Evolutionary conservation across 1,140 invertebrate genomes (phyloP).

Genomic region (Saccostrea glomerata): DNA sequence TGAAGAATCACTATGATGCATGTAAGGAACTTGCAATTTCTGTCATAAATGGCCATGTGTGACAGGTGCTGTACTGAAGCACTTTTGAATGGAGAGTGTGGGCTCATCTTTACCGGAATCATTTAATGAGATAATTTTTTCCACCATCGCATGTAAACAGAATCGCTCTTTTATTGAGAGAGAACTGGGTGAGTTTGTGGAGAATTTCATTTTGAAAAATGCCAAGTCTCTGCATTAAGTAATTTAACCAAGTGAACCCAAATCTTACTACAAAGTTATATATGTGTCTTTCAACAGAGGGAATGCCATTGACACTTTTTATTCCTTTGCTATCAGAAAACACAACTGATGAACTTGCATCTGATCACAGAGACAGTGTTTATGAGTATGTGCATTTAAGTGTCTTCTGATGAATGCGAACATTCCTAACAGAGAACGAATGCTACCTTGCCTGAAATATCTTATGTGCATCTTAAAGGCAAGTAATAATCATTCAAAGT

Average conservation of each 20-base stretch:
- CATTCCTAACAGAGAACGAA: slow-evolving; percentile 6
- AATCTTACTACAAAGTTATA: neutral
- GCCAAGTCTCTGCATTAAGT: neutral
- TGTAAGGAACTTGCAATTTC: slow-evolving; percentile 45
- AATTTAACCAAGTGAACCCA: neutral
- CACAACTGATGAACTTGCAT: neutral
- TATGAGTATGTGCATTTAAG: neutral
- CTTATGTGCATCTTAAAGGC: slow-evolving; percentile 29
- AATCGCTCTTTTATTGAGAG: neutral
- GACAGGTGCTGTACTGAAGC: slow-evolving; percentile 11
- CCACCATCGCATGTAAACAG: neutral
- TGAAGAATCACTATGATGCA: slow-evolving; percentile 53
- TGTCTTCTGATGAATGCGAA: neutral
- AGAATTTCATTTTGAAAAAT: slow-evolving; percentile 6
- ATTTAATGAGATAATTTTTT: neutral
- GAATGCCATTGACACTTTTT: neutral
- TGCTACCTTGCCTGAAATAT: neutral
- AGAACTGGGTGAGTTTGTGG: neutral
- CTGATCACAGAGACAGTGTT: neutral
- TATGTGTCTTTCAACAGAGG: neutral
- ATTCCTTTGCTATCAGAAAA: slow-evolving; percentile 13
- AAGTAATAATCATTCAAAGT: slow-evolving; percentile 31
- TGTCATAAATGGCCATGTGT: slow-evolving; percentile 40
- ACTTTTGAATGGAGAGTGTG: slow-evolving; percentile 38
- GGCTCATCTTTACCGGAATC: slow-evolving; percentile 20